A percentile compares a stretch with the other conserved stretches of the same genome.
phyloP scores from a whole-genome alignment of 1,140 invertebrate genomes.

The Eupristina koningsbergeri region DNA sequence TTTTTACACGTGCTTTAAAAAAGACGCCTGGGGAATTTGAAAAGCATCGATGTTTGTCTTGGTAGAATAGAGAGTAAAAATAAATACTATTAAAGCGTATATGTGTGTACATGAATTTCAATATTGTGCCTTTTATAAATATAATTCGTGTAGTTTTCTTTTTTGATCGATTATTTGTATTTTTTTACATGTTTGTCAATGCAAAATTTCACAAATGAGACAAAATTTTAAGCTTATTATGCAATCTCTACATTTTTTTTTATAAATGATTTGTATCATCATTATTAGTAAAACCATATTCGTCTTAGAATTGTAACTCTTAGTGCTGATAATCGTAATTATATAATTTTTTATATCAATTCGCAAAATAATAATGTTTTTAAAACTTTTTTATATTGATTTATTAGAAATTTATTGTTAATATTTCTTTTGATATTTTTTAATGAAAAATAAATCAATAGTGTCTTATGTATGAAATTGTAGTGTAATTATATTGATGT shows the following conservation, averaged over 20 bases:
- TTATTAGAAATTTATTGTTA: neutral
- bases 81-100: neutral
- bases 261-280: neutral
- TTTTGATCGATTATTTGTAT: slow-evolving; percentile 19
- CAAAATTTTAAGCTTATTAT: neutral
- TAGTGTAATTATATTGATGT: slow-evolving; percentile 36
- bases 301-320: neutral
- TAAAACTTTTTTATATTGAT: neutral
- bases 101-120: neutral
- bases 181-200: slow-evolving; percentile 32
- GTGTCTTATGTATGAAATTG: slow-evolving; percentile 18
- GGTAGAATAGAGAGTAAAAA: neutral
- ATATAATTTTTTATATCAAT: neutral
- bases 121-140: slow-evolving; percentile 13
- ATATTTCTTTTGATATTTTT: neutral
- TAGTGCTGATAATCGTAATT: slow-evolving; percentile 4
- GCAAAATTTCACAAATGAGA: neutral
- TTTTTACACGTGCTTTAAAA: neutral
- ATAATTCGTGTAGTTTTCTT: neutral
- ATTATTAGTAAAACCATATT: neutral
- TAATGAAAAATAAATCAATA: neutral
- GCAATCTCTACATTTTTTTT: neutral
- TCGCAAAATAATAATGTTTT: neutral
- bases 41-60: neutral
- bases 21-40: neutral